Base-by-base conservation (phyloP, 2,888 invertebrate genomes). In the Netelia inedita region DNA sequence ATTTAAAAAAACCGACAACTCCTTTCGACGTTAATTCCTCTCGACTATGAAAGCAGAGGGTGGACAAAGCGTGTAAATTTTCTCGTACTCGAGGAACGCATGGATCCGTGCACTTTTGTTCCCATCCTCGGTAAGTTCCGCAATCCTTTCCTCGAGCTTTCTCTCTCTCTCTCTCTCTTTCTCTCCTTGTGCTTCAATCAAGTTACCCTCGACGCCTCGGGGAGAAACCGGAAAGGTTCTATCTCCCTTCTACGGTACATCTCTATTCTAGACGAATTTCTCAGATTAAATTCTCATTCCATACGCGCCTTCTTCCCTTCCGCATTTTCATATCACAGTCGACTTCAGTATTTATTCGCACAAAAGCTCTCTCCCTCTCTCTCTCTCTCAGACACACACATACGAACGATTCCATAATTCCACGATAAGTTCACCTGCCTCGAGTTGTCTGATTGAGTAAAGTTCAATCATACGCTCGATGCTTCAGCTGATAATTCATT, bases 171-270 rank as follows among this genome's bases (percentile, higher is more conserved):
- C 11, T n/a, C n/a, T n/a, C 71, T 79, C 53, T n/a, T 53, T 2
- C n/a, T 65, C 11, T 66, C 66, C 78, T 35, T 57, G 59, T 63
- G 75, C 69, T 65, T 68, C 78, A 81, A 78, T 78, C 84, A 73
- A 68, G 84, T 78, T 69, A 68, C 53, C 81, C 73, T 61, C 46
- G 35, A 65, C 72, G 72, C 65, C 74, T 79, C 71, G 59, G 72
- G 19, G 71, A 72, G 72, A 82, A 71, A 53, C 46, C 74, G 19
- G 71, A 50, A 68, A n/a, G 16, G 11, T n/a, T 19, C 46, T 28
- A 28, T 41, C 43, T 19, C 23, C 2, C 21, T 23, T n/a, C 9
- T 41, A 3, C 53, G 14, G 19, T 53, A 35, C 41, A 16, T 68
- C 16, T 59, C 43, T 35, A 23, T 59, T 19, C 16, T 19, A 35